phyloP scores from a whole-genome alignment of 2,888 invertebrate species.

The Eupithecia centaureata region DNA sequence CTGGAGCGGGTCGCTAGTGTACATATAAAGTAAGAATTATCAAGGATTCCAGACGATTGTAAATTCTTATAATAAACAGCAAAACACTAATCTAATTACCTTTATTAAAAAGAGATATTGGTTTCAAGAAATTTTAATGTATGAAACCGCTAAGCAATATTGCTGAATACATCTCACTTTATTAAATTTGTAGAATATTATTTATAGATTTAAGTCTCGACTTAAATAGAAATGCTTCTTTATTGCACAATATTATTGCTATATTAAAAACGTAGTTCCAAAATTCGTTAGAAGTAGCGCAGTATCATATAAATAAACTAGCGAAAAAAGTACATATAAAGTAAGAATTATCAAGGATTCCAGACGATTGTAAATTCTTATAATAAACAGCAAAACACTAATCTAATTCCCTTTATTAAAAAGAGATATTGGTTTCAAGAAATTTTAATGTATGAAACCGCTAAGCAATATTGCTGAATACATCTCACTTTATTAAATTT shows the following conservation, averaged over 20 bases:
- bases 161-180: background rate
- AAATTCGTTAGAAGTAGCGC: too few relatives aligned
- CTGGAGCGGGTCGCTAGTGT: too few relatives aligned
- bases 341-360: background rate
- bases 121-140: background rate
- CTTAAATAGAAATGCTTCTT: too few relatives aligned
- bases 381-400: background rate
- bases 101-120: background rate
- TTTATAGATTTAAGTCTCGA: constrained; percentile 4
- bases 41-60: background rate
- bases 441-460: background rate
- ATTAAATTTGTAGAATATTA: constrained; percentile 2
- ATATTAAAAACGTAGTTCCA: too few relatives aligned
- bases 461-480: background rate
- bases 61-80: background rate
- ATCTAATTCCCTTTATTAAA: constrained; percentile 1
- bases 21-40: background rate
- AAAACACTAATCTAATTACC: background rate
- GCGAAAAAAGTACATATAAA: too few relatives aligned
- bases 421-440: background rate
- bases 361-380: background rate
- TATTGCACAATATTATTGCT: too few relatives aligned
- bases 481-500: background rate
- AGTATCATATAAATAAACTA: too few relatives aligned
- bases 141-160: constrained; percentile 6